Evolutionary conservation across 2,888 invertebrate genomes (phyloP).

Genomic region (Venusia cambrica): DNA sequence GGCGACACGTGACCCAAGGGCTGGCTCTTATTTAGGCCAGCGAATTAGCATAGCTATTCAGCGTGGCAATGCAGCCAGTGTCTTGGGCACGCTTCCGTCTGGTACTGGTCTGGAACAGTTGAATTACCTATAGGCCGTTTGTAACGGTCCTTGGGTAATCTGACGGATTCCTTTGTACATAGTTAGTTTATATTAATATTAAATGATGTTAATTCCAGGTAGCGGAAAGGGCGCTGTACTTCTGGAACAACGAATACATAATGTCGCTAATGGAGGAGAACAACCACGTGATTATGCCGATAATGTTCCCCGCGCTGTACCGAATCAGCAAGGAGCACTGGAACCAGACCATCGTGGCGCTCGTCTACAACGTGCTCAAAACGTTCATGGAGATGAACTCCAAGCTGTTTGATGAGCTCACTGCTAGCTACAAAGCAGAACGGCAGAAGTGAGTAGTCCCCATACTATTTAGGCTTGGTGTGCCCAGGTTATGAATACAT

Average conservation of each 20-base stretch:
- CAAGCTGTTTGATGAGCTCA: constrained; percentile 99
- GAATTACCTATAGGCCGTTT: too few species aligned
- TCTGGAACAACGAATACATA: constrained; percentile 99
- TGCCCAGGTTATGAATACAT: too few species aligned
- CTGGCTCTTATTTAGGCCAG: too few species aligned
- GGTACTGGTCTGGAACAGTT: too few species aligned
- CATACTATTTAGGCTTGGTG: too few species aligned
- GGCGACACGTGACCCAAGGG: too few species aligned
- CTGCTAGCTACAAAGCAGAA: constrained; percentile 99
- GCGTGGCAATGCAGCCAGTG: too few species aligned
- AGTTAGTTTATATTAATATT: too few species aligned
- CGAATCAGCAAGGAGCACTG: constrained; percentile 99
- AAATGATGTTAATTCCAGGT: constrained; percentile 85
- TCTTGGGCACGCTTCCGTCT: too few species aligned
- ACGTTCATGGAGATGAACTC: constrained; percentile 99
- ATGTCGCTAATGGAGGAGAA: constrained; percentile 99
- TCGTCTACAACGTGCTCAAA: constrained; percentile 99
- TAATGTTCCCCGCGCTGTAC: constrained; percentile 99
- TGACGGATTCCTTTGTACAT: too few species aligned
- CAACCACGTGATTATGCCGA: constrained; percentile 98
- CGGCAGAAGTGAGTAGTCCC: constrained; percentile 98
- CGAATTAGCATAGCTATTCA: too few species aligned
- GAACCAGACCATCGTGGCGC: constrained; percentile 99
- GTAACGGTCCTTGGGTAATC: too few species aligned
- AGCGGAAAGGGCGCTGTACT: constrained; percentile 98